These are phyloP conservation scores for Solen grandis DNA, from an alignment of 1,140 invertebrate genomes.

Conservation along the genomic window DNA sequence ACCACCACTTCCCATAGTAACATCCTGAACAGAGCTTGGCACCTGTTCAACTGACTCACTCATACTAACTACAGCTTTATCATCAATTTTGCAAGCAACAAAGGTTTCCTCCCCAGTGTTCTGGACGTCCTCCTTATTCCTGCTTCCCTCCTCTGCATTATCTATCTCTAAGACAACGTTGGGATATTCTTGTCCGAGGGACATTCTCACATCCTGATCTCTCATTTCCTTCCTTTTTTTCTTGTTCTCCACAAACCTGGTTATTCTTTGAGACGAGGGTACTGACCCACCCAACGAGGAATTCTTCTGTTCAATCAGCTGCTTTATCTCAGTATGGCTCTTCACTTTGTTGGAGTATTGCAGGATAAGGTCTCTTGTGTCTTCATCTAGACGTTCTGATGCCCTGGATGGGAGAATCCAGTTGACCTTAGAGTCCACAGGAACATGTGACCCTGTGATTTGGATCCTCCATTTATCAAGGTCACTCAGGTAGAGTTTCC, in stretches of 20 bases:
- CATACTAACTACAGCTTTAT: not conserved
- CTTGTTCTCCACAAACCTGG: conserved; percentile 30
- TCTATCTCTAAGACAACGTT: not conserved
- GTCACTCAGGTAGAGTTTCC: conserved; percentile 73
- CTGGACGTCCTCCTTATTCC: not conserved
- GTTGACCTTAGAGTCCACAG: conserved; percentile 45
- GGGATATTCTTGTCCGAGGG: not conserved
- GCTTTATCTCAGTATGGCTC: conserved; percentile 17
- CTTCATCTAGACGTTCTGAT: conserved; percentile 40
- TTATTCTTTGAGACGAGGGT: conserved; percentile 37
- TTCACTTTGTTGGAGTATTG: conserved; percentile 4
- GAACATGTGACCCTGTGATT: conserved; percentile 69
- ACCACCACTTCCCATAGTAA: not conserved
- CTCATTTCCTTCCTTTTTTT: not conserved
- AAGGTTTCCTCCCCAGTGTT: not conserved
- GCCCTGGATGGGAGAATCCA: conserved; percentile 62
- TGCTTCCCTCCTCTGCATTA: not conserved
- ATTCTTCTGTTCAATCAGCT: conserved; percentile 31
- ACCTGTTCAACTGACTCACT: not conserved
- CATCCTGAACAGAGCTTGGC: not conserved
- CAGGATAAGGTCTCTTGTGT: conserved; percentile 43
- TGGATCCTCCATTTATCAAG: conserved; percentile 73
- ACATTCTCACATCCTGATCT: conserved; percentile 16
- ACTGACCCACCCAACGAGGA: conserved; percentile 4
- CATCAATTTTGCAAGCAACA: not conserved